These are phyloP conservation scores for Aldabrachelys gigantea DNA, from an alignment of 2,113 vertebrate species.

Conservation along the genomic window DNA sequence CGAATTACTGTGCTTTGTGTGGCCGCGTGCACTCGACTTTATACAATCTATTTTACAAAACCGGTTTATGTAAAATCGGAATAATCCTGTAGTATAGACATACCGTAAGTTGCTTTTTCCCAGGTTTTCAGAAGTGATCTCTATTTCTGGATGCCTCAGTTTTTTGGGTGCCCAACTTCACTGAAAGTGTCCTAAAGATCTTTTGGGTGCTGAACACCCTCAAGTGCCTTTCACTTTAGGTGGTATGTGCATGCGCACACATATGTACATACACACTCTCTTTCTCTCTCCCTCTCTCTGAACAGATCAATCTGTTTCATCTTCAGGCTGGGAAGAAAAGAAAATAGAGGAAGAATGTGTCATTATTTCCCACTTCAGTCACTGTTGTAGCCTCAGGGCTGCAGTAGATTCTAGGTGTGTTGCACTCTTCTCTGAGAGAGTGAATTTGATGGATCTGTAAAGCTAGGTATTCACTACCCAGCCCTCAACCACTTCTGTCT, in stretches of 20 bases:
- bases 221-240: background rate
- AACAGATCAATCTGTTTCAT: background rate
- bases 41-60: no score
- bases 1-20: no score
- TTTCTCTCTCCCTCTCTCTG: background rate
- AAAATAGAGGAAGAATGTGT: background rate
- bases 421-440: background rate
- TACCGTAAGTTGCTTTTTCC: background rate
- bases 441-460: background rate
- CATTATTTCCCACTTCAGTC: background rate
- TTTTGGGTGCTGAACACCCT: background rate
- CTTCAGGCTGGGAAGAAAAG: background rate
- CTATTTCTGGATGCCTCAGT: background rate
- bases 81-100: no score
- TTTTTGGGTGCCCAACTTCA: background rate
- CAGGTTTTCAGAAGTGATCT: background rate
- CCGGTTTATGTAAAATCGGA: no score
- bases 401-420: background rate
- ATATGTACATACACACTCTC: background rate
- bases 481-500: background rate
- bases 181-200: background rate
- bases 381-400: background rate
- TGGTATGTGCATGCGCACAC: background rate
- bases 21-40: no score
- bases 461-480: background rate